Percentiles rank a stretch among this genome's conserved stretches.
Evolutionary conservation across 2,888 invertebrate species (phyloP).

Genomic region (Folsomia candida): DNA sequence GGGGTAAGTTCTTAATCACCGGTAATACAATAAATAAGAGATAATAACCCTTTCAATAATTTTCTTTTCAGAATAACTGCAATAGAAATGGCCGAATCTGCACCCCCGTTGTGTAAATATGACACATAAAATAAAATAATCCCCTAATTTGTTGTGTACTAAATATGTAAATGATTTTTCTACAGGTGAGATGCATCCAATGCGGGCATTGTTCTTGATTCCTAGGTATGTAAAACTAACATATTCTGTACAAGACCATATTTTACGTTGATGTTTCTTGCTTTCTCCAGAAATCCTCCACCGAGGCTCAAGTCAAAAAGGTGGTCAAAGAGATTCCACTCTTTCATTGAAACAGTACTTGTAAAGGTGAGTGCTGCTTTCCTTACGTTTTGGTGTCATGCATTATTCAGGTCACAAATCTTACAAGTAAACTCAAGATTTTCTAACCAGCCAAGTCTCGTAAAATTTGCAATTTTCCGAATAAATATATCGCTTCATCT

Average conservation of each 20-base stretch:
- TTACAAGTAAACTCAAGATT: neutral
- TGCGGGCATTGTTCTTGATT: slow-evolving; percentile 97
- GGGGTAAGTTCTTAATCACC: no score
- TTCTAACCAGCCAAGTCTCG: neutral
- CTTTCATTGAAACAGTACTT: slow-evolving; percentile 95
- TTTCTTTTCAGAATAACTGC: no score
- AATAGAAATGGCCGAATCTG: slow-evolving; percentile 99
- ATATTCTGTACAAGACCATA: no score
- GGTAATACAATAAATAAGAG: no score
- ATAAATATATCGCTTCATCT: no score
- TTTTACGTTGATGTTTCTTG: no score
- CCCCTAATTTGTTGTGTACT: neutral
- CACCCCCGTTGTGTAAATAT: slow-evolving; percentile 92
- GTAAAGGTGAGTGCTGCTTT: slow-evolving; percentile 54
- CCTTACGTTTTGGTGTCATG: no score
- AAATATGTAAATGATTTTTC: no score
- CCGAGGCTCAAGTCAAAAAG: slow-evolving; percentile 85
- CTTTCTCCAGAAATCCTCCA: slow-evolving; percentile 96
- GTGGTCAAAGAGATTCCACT: slow-evolving; percentile 96
- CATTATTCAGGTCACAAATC: neutral
- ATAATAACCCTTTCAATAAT: no score
- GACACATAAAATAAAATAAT: neutral
- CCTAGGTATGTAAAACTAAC: no score
- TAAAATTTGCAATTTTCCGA: no score
- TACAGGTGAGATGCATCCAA: slow-evolving; percentile 66